Base-by-base conservation (phyloP, 2,113 vertebrate genomes). In the Carettochelys insculpta region DNA sequence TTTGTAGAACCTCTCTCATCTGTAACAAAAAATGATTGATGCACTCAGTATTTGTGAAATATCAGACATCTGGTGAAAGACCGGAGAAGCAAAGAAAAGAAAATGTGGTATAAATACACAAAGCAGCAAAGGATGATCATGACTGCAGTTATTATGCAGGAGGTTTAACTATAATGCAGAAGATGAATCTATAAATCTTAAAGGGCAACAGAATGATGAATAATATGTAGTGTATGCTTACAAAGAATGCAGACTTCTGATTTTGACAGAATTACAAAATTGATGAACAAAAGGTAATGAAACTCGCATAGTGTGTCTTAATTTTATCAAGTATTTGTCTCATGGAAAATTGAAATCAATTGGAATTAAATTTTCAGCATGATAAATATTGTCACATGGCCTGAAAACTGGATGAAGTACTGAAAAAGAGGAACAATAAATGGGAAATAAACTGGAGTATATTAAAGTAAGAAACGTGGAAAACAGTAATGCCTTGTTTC, bases 381-480 rank as follows among this genome's bases (percentile, higher is more conserved):
- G 54, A 90, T 76, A 92, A 83, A n/a, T 83, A 88, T 90, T 90
- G 77, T 90, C 91, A 81, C 53, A 47, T 73, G 79, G 68, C 77
- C 48, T 86, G 79, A 78, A 90, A 90, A 82, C 85, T 86, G 50
- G 54, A 78, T 71, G 77, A 86, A 86, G 71, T 78, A 90, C 86
- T 82, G 77, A 86, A 41, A 77, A 84, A 90, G 78, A 86, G 76
- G 68, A 90, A 68, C 65, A 73, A 86, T 86, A 86, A 90, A 86
- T 73, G 81, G 79, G 53, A 90, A 77, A 56, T 48, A 82, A 86
- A 83, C 81, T 71, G 86, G 81, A 58, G 76, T 79, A 82, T 82
- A 86, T 82, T 90, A 90, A 73, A 90, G 83, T 54, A 52, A 82
- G 76, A 90, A 90, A 86, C 48, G 45, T 38, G 73, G 52, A 84